Conservation (phyloP, 2,888 invertebrate genomes). For the Caenorhabditis panamensis region DNA sequence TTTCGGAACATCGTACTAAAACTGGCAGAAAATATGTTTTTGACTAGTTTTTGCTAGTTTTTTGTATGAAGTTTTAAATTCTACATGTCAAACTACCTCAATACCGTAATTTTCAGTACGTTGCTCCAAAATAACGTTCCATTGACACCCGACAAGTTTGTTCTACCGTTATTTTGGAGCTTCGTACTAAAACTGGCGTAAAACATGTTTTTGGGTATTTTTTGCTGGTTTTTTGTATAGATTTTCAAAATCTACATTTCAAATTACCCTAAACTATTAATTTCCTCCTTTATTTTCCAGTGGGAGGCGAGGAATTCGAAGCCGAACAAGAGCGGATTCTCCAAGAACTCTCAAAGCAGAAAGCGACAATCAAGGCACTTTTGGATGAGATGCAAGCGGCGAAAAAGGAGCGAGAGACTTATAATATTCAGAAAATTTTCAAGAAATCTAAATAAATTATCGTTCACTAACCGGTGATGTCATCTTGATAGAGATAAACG, state of each 20-base stretch:
- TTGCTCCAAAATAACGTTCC: too few relatives aligned
- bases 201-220: too few relatives aligned
- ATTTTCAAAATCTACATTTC: neutral
- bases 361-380: slow-evolving; percentile 9
- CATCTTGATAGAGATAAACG: neutral
- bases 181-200: neutral
- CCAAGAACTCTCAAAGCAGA: neutral
- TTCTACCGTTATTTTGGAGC: neutral
- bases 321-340: slow-evolving; percentile 5
- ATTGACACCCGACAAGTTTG: neutral
- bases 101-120: too few relatives aligned
- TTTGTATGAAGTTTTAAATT: too few relatives aligned
- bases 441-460: neutral
- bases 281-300: neutral
- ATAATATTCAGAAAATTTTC: neutral
- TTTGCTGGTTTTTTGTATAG: too few relatives aligned
- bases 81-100: too few relatives aligned
- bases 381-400: slow-evolving; percentile 17
- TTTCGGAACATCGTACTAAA: too few relatives aligned
- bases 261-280: neutral
- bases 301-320: slow-evolving; percentile 6
- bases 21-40: too few relatives aligned
- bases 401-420: slow-evolving; percentile 1
- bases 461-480: neutral
- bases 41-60: too few relatives aligned